Conservation (phyloP, 64 coral and sea anemone genomes). For the Montipora cactus region DNA sequence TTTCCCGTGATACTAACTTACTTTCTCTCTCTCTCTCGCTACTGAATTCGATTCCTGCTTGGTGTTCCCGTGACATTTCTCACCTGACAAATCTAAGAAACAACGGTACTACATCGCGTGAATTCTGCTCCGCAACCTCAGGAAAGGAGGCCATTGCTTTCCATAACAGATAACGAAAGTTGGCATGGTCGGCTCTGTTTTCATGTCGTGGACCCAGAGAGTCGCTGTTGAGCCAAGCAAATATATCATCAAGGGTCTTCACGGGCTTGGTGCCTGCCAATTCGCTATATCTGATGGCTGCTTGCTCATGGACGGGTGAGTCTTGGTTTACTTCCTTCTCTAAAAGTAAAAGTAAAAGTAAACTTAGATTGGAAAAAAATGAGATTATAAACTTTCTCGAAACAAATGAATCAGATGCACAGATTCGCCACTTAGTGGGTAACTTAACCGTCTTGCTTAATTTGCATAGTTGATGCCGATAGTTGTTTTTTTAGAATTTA, state of each 20-base stretch:
- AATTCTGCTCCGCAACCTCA: constrained; percentile 72
- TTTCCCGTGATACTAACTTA: too few relatives aligned
- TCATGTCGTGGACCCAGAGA: constrained; percentile 73
- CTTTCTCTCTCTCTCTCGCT: too few relatives aligned
- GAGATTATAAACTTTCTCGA: too few relatives aligned
- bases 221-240: constrained; percentile 24
- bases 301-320: background rate
- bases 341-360: constrained; percentile 1
- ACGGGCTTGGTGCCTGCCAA: background rate
- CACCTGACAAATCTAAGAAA: constrained; percentile 87
- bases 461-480: too few relatives aligned
- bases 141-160: constrained; percentile 89
- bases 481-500: too few relatives aligned
- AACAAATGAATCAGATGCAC: too few relatives aligned
- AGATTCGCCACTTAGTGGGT: too few relatives aligned
- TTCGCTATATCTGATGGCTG: background rate
- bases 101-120: constrained; percentile 77
- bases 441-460: too few relatives aligned
- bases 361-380: background rate
- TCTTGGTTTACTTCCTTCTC: constrained; percentile 5
- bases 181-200: constrained; percentile 74
- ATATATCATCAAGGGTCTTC: constrained; percentile 58
- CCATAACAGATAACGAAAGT: constrained; percentile 87
- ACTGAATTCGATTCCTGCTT: too few relatives aligned
- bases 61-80: background rate